These are phyloP conservation scores for Trinorchestia longiramus DNA, from an alignment of 1,140 invertebrate species.

Conservation along the genomic window DNA sequence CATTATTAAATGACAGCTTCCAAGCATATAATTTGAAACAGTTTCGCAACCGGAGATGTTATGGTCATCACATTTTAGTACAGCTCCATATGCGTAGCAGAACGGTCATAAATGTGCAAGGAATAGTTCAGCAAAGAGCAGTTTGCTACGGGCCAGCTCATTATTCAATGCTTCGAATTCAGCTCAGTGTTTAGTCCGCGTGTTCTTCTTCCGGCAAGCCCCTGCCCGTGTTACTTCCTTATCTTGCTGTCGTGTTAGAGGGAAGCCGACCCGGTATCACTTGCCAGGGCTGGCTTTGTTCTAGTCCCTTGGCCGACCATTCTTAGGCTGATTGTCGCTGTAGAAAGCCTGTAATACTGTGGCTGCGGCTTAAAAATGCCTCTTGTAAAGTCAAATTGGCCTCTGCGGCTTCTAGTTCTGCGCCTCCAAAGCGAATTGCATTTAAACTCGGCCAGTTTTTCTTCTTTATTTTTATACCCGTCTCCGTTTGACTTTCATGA, in stretches of 20 bases:
- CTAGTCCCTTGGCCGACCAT: neutral
- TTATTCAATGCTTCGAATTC: neutral
- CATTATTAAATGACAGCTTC: neutral
- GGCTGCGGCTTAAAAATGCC: slow-evolving; percentile 34
- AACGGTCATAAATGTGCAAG: neutral
- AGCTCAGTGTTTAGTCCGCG: neutral
- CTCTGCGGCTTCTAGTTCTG: slow-evolving; percentile 4
- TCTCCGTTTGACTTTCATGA: slow-evolving; percentile 21
- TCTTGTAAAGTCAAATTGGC: slow-evolving; percentile 40
- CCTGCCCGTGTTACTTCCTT: neutral
- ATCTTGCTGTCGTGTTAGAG: neutral
- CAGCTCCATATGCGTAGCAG: neutral
- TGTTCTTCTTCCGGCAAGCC: neutral
- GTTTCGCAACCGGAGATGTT: neutral
- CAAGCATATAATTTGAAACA: neutral
- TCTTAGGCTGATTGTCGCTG: slow-evolving; percentile 45
- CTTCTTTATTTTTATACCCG: neutral
- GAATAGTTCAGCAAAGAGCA: neutral
- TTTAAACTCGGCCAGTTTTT: slow-evolving; percentile 27
- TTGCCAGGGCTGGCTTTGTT: slow-evolving; percentile 36
- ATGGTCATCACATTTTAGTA: neutral
- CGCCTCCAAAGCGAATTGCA: neutral
- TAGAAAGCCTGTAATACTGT: slow-evolving; percentile 42
- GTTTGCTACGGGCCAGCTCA: neutral
- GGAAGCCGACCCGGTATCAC: neutral